These are phyloP conservation scores for Boloria euphrosyne DNA, from an alignment of 2,888 invertebrate species.

Conservation along the genomic window DNA sequence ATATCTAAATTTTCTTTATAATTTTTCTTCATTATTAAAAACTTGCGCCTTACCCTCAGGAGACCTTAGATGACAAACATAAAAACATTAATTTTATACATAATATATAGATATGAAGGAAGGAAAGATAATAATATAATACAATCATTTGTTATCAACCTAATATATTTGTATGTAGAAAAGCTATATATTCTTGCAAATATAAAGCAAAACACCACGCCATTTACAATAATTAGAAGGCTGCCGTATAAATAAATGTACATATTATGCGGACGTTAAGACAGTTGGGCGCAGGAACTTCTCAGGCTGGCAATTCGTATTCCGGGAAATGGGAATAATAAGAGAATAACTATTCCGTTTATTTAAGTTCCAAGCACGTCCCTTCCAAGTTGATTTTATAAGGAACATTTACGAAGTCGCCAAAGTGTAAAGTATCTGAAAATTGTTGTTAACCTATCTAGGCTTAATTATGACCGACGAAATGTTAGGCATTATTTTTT, in stretches of 20 bases:
- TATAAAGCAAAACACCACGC: conserved; percentile 13
- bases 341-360: conserved; percentile 42
- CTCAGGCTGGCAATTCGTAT: conserved; percentile 37
- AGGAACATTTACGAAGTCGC: conserved; percentile 34
- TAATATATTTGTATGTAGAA: background rate
- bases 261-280: conserved; percentile 31
- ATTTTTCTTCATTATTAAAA: too few relatives aligned
- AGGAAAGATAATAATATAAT: background rate
- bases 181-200: background rate
- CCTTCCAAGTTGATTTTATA: conserved; percentile 41
- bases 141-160: background rate
- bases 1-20: too few relatives aligned
- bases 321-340: conserved; percentile 42
- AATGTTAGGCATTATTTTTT: too few relatives aligned
- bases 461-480: background rate
- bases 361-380: conserved; percentile 42
- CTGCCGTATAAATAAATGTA: conserved; percentile 24
- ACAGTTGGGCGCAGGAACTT: conserved; percentile 34
- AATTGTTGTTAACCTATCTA: conserved; percentile 33
- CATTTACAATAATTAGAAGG: conserved; percentile 21
- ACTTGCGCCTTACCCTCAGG: too few relatives aligned
- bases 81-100: too few relatives aligned
- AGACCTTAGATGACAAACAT: background rate
- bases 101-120: too few relatives aligned
- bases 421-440: conserved; percentile 31